These are phyloP conservation scores for Recurvirostra avosetta DNA, from an alignment of 2,113 vertebrate genomes.

Conservation along the genomic window DNA sequence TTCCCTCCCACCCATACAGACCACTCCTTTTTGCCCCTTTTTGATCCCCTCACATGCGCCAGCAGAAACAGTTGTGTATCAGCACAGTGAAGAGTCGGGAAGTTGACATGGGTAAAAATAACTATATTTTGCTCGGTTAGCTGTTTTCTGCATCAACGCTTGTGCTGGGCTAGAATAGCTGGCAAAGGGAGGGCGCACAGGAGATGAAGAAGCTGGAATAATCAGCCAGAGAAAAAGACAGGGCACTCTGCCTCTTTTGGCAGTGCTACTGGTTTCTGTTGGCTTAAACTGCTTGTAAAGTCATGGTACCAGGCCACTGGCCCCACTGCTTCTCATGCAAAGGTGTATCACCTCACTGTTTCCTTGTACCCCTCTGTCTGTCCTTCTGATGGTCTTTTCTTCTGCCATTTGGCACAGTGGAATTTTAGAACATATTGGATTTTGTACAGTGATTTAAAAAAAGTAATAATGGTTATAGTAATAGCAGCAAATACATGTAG, in stretches of 20 bases:
- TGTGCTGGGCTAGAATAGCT: neutral
- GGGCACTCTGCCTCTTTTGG: neutral
- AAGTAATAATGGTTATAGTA: neutral
- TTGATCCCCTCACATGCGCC: neutral
- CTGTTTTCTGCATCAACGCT: neutral
- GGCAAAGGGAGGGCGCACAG: neutral
- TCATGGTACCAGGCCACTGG: neutral
- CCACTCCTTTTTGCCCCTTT: neutral
- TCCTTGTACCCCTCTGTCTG: neutral
- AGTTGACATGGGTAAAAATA: conserved; percentile 13
- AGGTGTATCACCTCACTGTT: neutral
- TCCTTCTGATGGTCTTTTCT: rapidly evolving
- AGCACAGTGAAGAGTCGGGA: neutral
- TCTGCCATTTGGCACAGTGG: neutral
- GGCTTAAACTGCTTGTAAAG: neutral
- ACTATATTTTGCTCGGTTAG: neutral
- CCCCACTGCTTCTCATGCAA: neutral
- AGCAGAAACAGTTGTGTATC: neutral
- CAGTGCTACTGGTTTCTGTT: neutral
- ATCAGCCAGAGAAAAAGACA: neutral
- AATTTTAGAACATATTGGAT: neutral
- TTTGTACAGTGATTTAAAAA: neutral
- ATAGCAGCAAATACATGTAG: neutral
- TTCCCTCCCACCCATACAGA: neutral
- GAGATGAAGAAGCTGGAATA: neutral